A percentile compares a stretch with the other conserved stretches of the same genome.
phyloP scores from a whole-genome alignment of 2,888 invertebrate genomes.

The Elysia crispata region DNA sequence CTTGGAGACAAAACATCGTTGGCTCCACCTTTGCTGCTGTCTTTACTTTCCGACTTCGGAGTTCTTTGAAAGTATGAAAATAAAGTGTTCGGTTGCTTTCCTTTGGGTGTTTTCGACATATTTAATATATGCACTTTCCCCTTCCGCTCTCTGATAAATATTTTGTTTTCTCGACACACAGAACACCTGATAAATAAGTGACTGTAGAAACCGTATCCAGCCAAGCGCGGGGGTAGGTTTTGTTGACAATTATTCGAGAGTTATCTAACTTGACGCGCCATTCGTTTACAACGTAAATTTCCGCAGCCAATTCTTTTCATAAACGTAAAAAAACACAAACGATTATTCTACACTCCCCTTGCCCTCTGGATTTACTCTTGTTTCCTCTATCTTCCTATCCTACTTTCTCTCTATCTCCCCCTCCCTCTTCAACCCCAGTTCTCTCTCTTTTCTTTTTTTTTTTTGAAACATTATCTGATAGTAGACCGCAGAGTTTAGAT shows the following conservation, averaged over 20 bases:
- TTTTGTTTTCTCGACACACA: too few relatives aligned
- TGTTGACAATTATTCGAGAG: not conserved
- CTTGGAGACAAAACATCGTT: constrained; percentile 65
- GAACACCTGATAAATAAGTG: too few relatives aligned
- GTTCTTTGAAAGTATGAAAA: constrained; percentile 68
- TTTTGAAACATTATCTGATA: too few relatives aligned
- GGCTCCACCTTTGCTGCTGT: constrained; percentile 21
- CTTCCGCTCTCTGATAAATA: not conserved
- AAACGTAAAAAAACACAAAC: too few relatives aligned
- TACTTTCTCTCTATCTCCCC: too few relatives aligned
- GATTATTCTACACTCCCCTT: too few relatives aligned
- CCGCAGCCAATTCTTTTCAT: not conserved
- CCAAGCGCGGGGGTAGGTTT: too few relatives aligned
- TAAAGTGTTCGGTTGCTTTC: constrained; percentile 60
- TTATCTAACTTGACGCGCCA: constrained; percentile 38
- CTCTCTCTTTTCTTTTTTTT: too few relatives aligned
- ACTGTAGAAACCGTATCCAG: not conserved
- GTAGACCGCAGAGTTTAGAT: too few relatives aligned
- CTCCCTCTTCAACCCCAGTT: too few relatives aligned
- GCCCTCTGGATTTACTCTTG: too few relatives aligned
- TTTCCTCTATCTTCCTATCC: too few relatives aligned
- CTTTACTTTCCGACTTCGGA: constrained; percentile 50
- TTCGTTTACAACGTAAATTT: not conserved
- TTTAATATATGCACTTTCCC: not conserved
- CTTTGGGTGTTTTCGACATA: constrained; percentile 50